Conservation (phyloP, 2,888 invertebrate genomes). For the Masnerella sp. region DNA sequence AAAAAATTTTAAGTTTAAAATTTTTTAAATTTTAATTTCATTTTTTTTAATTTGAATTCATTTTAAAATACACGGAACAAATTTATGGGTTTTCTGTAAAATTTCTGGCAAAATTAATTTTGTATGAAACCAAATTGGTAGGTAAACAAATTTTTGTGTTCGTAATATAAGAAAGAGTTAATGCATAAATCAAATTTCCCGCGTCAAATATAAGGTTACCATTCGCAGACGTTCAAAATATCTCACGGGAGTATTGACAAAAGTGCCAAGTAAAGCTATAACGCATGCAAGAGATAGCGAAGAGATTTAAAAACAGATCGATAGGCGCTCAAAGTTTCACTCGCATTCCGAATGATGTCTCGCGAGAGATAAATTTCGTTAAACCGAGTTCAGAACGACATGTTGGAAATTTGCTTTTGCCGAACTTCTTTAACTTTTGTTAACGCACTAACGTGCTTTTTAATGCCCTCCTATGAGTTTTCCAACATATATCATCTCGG, state of each 20-base stretch:
- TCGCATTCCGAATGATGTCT: conserved; percentile 12
- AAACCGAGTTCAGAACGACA: conserved; percentile 4
- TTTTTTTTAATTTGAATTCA: too few species aligned
- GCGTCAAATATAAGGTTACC: conserved; percentile 35
- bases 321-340: conserved; percentile 38
- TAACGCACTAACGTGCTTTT: background rate
- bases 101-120: too few species aligned
- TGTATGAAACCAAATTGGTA: too few species aligned
- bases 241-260: conserved; percentile 48
- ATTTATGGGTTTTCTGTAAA: too few species aligned
- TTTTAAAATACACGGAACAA: too few species aligned
- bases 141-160: background rate
- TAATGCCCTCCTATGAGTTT: background rate
- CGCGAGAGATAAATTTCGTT: conserved; percentile 19
- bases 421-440: background rate
- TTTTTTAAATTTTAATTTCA: too few species aligned
- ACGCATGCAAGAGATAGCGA: conserved; percentile 30
- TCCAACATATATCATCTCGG: background rate
- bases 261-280: conserved; percentile 43
- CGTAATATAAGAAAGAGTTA: too few species aligned
- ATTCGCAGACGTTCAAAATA: conserved; percentile 34
- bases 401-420: background rate
- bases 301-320: conserved; percentile 51
- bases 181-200: conserved; percentile 37
- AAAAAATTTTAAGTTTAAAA: too few species aligned